Conservation (phyloP, 2,113 vertebrate genomes). For the Dicentrarchus labrax region DNA sequence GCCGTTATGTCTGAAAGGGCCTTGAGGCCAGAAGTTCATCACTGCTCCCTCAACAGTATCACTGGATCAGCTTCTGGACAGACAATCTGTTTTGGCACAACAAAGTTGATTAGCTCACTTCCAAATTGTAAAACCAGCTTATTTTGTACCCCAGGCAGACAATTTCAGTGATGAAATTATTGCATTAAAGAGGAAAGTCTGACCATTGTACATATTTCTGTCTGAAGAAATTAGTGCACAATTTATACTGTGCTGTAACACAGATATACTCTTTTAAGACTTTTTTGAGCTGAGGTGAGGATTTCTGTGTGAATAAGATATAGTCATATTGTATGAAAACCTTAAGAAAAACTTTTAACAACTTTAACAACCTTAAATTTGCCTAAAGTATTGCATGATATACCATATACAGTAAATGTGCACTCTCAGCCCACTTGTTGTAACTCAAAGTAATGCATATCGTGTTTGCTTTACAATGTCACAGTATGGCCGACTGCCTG, state of each 20-base stretch:
- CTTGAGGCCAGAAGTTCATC: neutral
- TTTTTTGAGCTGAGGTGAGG: too few relatives aligned
- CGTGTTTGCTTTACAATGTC: neutral
- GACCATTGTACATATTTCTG: neutral
- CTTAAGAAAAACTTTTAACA: too few relatives aligned
- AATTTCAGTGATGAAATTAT: slow-evolving; percentile 23
- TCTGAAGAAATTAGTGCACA: neutral
- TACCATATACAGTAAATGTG: neutral
- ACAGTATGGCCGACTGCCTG: too few relatives aligned
- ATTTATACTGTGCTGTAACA: too few relatives aligned
- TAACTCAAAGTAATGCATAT: neutral
- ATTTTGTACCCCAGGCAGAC: slow-evolving; percentile 3
- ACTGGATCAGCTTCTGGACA: neutral
- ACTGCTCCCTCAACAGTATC: neutral
- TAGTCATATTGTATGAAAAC: too few relatives aligned
- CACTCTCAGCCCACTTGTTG: neutral
- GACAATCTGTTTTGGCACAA: slow-evolving; percentile 30
- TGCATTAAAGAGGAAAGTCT: slow-evolving; percentile 19
- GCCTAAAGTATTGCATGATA: too few relatives aligned
- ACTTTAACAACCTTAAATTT: too few relatives aligned
- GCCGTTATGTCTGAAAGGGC: too few relatives aligned
- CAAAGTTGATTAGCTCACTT: slow-evolving; percentile 6
- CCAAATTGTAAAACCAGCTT: slow-evolving; percentile 15
- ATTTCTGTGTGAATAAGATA: neutral
- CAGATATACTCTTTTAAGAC: neutral